Percentiles rank a stretch among this genome's conserved stretches.
Evolutionary conservation across 2,113 vertebrate genomes (phyloP).

Genomic region (Labeo catla): DNA sequence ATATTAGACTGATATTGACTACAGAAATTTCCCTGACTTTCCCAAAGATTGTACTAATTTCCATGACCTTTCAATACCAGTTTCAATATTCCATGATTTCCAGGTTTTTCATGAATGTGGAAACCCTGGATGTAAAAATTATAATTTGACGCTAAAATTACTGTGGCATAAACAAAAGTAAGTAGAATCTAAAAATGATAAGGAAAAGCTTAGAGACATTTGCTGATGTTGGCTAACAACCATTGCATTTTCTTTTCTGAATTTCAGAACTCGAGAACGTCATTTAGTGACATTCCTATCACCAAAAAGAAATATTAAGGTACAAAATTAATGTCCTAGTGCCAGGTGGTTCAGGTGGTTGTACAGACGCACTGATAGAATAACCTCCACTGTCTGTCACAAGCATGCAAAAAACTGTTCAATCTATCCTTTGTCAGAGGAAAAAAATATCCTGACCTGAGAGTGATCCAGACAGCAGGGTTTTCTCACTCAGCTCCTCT

Average conservation of each 20-base stretch:
- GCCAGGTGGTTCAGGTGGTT: background rate
- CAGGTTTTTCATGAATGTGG: background rate
- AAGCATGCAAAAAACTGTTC: background rate
- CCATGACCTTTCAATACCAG: background rate
- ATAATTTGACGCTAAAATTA: background rate
- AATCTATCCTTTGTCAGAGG: background rate
- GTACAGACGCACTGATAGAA: background rate
- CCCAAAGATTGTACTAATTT: background rate
- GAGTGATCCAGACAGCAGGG: constrained; percentile 65
- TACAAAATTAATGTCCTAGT: background rate
- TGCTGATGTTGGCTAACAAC: background rate
- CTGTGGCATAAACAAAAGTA: background rate
- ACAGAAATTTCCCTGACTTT: background rate
- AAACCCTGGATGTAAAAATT: too few relatives aligned
- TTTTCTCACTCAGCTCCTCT: constrained; percentile 75
- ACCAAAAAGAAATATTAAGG: background rate
- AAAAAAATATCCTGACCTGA: constrained; percentile 60
- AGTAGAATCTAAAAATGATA: background rate
- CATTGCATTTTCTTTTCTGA: background rate
- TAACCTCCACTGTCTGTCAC: background rate
- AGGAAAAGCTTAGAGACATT: background rate
- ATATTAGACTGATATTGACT: background rate
- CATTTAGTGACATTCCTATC: background rate
- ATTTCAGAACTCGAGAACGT: background rate
- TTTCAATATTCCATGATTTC: background rate